A percentile compares a stretch with the other conserved stretches of the same genome.
Conservation (phyloP, 2,888 invertebrate species). For the Plebejus argus region DNA sequence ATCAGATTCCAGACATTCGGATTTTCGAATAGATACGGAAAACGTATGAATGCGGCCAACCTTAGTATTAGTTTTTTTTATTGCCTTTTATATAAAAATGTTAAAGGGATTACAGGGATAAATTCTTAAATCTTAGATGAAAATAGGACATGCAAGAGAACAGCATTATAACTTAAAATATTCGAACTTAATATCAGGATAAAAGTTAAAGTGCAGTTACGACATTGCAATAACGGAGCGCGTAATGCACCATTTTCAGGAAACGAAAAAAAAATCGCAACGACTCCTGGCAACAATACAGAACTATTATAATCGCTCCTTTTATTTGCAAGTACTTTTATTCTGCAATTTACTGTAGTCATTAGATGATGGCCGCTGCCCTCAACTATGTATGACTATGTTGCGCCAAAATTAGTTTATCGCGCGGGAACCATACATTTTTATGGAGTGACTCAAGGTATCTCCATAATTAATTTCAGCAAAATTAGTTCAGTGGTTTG, state of each 20-base stretch:
- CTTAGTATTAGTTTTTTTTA: too few species aligned
- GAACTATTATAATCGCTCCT: background rate
- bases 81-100: too few species aligned
- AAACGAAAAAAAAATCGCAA: background rate
- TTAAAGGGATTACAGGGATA: background rate
- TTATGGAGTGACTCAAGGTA: too few species aligned
- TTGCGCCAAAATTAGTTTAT: background rate
- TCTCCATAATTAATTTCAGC: too few species aligned
- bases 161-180: background rate
- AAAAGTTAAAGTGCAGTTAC: background rate
- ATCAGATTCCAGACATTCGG: background rate
- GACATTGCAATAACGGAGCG: background rate
- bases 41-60: too few species aligned
- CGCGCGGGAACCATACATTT: too few species aligned
- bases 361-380: too few species aligned
- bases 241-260: slow-evolving; percentile 5
- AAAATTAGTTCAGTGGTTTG: too few species aligned
- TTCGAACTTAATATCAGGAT: background rate
- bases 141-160: background rate
- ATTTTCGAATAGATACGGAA: too few species aligned
- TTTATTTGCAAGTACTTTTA: background rate
- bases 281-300: slow-evolving; percentile 1
- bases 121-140: background rate
- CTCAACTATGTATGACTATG: too few species aligned
- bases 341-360: background rate